Base-by-base conservation (phyloP, 2,113 vertebrate species). In the Gadus chalcogrammus region DNA sequence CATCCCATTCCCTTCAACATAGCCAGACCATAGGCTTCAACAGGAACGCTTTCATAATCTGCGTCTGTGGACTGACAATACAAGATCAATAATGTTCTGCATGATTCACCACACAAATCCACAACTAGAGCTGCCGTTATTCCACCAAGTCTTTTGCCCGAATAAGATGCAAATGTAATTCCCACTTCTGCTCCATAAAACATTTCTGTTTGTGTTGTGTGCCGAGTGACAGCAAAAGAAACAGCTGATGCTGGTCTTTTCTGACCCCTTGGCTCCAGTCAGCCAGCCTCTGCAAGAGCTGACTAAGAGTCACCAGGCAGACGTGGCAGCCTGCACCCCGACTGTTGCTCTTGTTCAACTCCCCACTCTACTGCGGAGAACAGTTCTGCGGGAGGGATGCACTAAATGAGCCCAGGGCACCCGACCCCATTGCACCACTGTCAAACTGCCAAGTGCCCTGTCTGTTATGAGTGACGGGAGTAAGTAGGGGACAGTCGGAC, bases 1-100 rank as follows among this genome's bases (percentile, higher is more conserved):
- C 95, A 97, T 72, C 95, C 95, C 95, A 96, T 96, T 65, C 95
- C 95, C 78, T 92, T 92, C 68, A 97, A 83, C 93, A 97, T 93
- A n/a, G 95, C 95, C 52, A 96, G 27, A 31, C 94, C 95, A 8
- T 95, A 97, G 15, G 93, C 93, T 76, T 93, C 91, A 73, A 97
- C 93, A 0, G 95, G 94, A 58, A 97, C 84, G 4, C 70, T 87
- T 18, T 95, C 94, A 22, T 96, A 97, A 84, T 97, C 91, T 1
- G 92, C 92, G 7, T 93, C 94, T 81, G 94, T 92, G 0, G 95
- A 91, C 92, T 94, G 72, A 79, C 11, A 76, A 81, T 18, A 78
- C 31, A 77, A 20, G 55, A 3, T 42, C 9, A 20, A 3, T 67
- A 67, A 16, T 17, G 69, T 9, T 70, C 61, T 1, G 18, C 38